These are phyloP conservation scores for Laticauda laticaudata DNA, from an alignment of 2,113 vertebrate species.

Conservation along the genomic window DNA sequence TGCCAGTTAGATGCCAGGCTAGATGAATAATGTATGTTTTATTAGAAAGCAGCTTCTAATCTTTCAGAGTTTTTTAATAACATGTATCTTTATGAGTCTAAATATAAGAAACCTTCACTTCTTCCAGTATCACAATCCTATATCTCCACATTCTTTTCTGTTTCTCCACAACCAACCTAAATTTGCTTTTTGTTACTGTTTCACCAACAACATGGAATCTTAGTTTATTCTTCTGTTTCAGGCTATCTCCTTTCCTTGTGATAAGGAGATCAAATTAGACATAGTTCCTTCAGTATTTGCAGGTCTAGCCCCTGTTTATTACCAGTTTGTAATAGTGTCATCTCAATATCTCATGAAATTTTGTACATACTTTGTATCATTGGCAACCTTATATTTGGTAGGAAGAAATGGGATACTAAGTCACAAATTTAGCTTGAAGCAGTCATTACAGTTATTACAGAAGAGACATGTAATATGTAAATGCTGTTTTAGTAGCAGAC, in stretches of 20 bases:
- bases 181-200: background rate
- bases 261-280: background rate
- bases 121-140: background rate
- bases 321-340: background rate
- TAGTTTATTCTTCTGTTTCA: background rate
- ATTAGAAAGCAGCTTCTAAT: background rate
- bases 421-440: background rate
- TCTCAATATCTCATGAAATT: background rate
- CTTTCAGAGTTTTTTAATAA: no score
- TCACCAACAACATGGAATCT: background rate
- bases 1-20: background rate
- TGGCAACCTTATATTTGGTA: background rate
- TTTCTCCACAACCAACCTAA: background rate
- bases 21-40: background rate
- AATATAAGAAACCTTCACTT: background rate
- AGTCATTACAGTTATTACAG: background rate
- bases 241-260: background rate
- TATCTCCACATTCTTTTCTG: background rate
- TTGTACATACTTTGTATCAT: background rate
- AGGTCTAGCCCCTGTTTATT: background rate
- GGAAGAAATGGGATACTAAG: background rate
- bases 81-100: background rate
- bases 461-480: background rate
- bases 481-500: background rate
- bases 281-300: background rate